Evolutionary conservation across 2,888 invertebrate species (phyloP), one percentile per base, ranked within the genome.

Genomic region (Ennomos erosarius): DNA sequence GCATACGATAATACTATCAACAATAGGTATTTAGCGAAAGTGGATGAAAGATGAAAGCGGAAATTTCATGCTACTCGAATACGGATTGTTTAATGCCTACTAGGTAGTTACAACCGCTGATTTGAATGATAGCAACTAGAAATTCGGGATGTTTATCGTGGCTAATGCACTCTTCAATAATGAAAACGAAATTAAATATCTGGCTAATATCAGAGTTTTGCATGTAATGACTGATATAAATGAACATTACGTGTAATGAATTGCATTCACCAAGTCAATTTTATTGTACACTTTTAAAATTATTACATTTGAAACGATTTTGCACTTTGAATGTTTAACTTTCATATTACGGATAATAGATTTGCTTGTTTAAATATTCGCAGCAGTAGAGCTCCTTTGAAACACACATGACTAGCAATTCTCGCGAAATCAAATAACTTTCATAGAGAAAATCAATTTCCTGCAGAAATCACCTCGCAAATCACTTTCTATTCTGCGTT

Each of bases 11-110:
- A 70, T 67, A 67, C 67, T 70, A 70, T 69, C 69, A 65, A 71
- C 70, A 70, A 73, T 73, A 62, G 69, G 72, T 72, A 73, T 74
- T 74, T 74, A 74, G 74, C 74, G 74, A 74, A 74, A 74, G 74
- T 73, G 67, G 69, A 65, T 66, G 66, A 62, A 60, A 65, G 68
- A 71, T 67, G 74, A 73, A 73, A 74, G 74, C 70, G 74, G 71
- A 70, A 70, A 65, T 66, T 70, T 67, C 64, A 70, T 63, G 65
- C 59, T 63, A 56, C 68, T 67, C 60, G 61, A 65, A 53, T 46
- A 59, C 56, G 44, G 61, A 56, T 55, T 49, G 62, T 62, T 63
- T 43, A 59, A 49, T 43, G 51, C 33, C 47, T 43, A 51, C 39
- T 35, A 55, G 55, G 47, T 51, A 35, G 55, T 55, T 51, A 43